Conservation (phyloP, 2,888 invertebrate species). For the Xanthia togata region DNA sequence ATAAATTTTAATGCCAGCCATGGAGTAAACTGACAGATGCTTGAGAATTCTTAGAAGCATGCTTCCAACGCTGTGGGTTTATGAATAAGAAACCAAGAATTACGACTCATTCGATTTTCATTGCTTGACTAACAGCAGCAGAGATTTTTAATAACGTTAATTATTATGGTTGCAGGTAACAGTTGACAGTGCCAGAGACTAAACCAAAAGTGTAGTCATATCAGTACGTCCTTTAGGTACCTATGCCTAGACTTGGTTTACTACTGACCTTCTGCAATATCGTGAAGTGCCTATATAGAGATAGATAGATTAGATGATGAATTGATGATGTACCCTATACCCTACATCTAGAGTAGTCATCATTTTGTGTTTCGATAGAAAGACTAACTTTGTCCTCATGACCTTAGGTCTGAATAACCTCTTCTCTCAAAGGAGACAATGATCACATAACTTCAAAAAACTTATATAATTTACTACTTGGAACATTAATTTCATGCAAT, state of each 20-base stretch:
- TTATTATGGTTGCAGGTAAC: background rate
- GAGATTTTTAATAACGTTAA: background rate
- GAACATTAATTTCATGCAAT: conserved; percentile 10
- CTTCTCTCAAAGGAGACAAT: background rate
- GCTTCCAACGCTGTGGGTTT: conserved; percentile 13
- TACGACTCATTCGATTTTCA: conserved; percentile 16
- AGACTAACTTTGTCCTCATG: background rate
- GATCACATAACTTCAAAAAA: conserved; percentile 4
- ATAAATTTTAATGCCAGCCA: conserved; percentile 29
- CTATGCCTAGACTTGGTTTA: no score
- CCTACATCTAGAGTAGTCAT: no score
- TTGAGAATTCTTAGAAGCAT: conserved; percentile 29
- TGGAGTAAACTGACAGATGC: conserved; percentile 21
- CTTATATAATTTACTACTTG: background rate
- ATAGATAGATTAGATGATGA: no score
- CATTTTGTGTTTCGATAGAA: background rate
- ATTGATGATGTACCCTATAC: no score
- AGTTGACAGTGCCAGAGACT: background rate
- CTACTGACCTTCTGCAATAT: background rate
- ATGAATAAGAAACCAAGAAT: conserved; percentile 22
- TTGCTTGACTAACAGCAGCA: background rate
- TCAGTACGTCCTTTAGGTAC: no score
- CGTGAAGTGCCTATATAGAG: background rate
- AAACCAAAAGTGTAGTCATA: background rate
- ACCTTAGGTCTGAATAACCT: background rate